Percentiles rank a stretch among this genome's conserved stretches.
Conservation (phyloP, 2,113 vertebrate species). For the Kryptolebias marmoratus region DNA sequence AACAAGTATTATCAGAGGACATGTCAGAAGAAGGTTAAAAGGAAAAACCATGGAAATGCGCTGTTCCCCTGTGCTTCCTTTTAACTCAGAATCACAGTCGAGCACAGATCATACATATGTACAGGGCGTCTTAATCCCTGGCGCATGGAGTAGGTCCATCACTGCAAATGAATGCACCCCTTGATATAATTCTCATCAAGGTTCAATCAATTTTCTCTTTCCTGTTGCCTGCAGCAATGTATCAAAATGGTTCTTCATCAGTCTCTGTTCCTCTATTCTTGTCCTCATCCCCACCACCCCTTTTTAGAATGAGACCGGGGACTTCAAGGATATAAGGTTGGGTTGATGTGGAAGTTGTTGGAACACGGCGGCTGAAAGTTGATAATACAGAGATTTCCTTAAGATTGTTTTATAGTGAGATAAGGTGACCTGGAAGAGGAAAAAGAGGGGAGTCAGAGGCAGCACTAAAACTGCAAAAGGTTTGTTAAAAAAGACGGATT, state of each 20-base stretch:
- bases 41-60: conserved; percentile 48
- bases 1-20: conserved; percentile 56
- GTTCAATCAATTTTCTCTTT: conserved; percentile 72
- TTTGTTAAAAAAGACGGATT: background rate
- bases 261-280: conserved; percentile 40
- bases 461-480: background rate
- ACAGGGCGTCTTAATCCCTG: conserved; percentile 52
- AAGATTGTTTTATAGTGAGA: background rate
- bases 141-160: conserved; percentile 51
- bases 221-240: conserved; percentile 73
- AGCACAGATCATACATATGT: conserved; percentile 71
- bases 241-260: conserved; percentile 75
- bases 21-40: conserved; percentile 53
- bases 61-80: conserved; percentile 57
- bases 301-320: conserved; percentile 41
- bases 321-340: conserved; percentile 30
- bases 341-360: conserved; percentile 3
- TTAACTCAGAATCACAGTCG: conserved; percentile 65
- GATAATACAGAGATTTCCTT: background rate
- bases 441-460: background rate
- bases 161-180: conserved; percentile 69
- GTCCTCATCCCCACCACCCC: conserved; percentile 18
- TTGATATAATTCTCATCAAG: conserved; percentile 78
- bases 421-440: too few species aligned
- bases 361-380: background rate